These are phyloP conservation scores for Aphodius granarius DNA, from an alignment of 2,888 invertebrate genomes.

Conservation along the genomic window DNA sequence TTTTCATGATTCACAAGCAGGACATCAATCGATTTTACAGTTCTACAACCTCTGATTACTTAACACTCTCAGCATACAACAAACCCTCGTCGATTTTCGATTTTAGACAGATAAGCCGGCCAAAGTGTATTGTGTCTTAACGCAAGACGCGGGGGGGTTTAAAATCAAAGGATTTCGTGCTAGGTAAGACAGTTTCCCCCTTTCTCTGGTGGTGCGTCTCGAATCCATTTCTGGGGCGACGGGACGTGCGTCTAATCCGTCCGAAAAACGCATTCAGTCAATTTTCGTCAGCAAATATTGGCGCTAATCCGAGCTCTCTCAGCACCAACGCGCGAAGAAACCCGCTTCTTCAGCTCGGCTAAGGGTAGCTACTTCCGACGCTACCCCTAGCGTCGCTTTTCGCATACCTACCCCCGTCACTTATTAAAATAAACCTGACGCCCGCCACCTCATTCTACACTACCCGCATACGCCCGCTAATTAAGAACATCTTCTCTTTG, in stretches of 20 bases:
- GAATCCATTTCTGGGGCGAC: conserved; percentile 7
- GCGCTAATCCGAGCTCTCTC: conserved; percentile 49
- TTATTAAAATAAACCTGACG: conserved; percentile 52
- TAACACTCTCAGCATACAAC: neutral
- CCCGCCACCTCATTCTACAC: conserved; percentile 31
- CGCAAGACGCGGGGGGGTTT: neutral
- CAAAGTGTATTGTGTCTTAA: neutral
- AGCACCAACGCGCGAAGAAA: conserved; percentile 42
- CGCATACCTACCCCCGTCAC: conserved; percentile 35
- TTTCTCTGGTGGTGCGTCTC: neutral
- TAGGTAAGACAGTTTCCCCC: neutral
- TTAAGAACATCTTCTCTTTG: conserved; percentile 39
- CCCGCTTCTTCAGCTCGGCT: conserved; percentile 45
- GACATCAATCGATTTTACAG: no score
- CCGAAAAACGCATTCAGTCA: conserved; percentile 49
- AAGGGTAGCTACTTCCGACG: no score
- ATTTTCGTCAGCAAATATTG: conserved; percentile 57
- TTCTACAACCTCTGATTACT: no score
- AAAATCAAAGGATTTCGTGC: neutral
- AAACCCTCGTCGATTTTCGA: neutral
- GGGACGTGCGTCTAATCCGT: conserved; percentile 36
- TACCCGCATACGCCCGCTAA: conserved; percentile 48
- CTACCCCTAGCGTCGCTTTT: neutral
- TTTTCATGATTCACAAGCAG: no score
- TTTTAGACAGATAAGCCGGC: neutral